These are phyloP conservation scores for Engraulis encrasicolus DNA, from an alignment of 2,113 vertebrate genomes.

Conservation along the genomic window DNA sequence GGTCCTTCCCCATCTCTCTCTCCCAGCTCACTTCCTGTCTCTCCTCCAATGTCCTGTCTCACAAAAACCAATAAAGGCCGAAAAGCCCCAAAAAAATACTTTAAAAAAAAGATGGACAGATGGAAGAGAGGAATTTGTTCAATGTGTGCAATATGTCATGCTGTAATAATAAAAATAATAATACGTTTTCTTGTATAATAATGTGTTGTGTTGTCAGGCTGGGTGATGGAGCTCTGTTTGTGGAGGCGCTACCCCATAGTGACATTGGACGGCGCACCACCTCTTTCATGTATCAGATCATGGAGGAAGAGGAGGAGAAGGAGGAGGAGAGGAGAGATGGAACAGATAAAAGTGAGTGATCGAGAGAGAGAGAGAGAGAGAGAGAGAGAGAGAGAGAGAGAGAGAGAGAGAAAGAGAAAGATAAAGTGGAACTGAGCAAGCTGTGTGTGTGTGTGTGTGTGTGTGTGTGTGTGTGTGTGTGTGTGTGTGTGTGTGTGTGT, in stretches of 20 bases:
- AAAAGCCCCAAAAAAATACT: too few relatives aligned
- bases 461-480: background rate
- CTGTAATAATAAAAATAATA: too few relatives aligned
- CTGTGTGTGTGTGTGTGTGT: too few relatives aligned
- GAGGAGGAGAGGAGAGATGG: constrained; percentile 10
- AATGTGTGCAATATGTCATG: too few relatives aligned
- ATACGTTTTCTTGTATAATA: too few relatives aligned
- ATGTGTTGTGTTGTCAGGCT: too few relatives aligned
- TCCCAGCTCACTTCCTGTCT: too few relatives aligned
- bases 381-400: background rate
- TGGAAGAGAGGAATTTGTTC: too few relatives aligned
- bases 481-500: background rate
- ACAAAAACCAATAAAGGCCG: too few relatives aligned
- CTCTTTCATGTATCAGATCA: constrained; percentile 68
- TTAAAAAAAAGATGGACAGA: too few relatives aligned
- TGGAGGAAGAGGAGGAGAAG: background rate
- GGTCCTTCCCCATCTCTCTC: too few relatives aligned
- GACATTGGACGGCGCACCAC: constrained; percentile 93
- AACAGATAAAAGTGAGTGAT: constrained; percentile 55
- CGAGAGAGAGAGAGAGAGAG: background rate
- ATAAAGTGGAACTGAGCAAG: background rate
- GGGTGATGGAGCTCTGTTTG: constrained; percentile 85
- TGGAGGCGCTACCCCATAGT: constrained; percentile 86
- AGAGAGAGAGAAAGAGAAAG: background rate
- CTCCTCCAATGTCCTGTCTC: too few relatives aligned